A percentile compares a stretch with the other conserved stretches of the same genome.
phyloP scores from a whole-genome alignment of 1,140 invertebrate species.

The Araneus ventricosus region DNA sequence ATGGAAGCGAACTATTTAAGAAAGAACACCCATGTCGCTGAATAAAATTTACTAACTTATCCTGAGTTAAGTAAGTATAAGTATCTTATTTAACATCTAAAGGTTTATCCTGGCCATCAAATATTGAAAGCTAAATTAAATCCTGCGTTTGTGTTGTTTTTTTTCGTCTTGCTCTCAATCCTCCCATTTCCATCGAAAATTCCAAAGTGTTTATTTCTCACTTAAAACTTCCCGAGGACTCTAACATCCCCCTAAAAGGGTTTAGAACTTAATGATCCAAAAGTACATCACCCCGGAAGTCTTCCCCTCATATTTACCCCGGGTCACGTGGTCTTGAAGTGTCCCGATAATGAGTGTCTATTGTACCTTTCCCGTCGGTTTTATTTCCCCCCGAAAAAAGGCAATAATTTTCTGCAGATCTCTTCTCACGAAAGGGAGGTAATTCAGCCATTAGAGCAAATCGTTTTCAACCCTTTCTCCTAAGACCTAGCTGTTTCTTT shows the following conservation, averaged over 20 bases:
- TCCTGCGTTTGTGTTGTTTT: no score
- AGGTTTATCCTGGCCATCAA: no score
- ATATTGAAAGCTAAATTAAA: no score
- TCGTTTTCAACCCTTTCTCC: slow-evolving; percentile 30
- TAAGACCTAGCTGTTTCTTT: slow-evolving; percentile 36
- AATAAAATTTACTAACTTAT: no score
- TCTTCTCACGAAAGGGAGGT: not conserved
- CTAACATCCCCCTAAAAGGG: not conserved
- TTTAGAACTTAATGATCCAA: not conserved
- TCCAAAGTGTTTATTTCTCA: not conserved
- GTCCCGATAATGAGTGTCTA: slow-evolving; percentile 24
- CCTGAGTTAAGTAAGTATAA: no score
- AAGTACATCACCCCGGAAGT: not conserved
- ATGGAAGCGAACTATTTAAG: no score
- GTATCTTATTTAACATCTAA: no score
- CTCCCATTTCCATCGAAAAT: no score
- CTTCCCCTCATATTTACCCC: not conserved
- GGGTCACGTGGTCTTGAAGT: not conserved
- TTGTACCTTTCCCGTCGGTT: slow-evolving; percentile 2
- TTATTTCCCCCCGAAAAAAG: slow-evolving; percentile 2
- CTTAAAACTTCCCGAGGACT: not conserved
- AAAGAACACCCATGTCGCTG: no score
- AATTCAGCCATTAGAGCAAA: not conserved
- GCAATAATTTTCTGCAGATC: not conserved
- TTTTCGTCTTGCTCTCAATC: no score